Conservation (phyloP, 2,888 invertebrate genomes). For the Thereva nobilitata region DNA sequence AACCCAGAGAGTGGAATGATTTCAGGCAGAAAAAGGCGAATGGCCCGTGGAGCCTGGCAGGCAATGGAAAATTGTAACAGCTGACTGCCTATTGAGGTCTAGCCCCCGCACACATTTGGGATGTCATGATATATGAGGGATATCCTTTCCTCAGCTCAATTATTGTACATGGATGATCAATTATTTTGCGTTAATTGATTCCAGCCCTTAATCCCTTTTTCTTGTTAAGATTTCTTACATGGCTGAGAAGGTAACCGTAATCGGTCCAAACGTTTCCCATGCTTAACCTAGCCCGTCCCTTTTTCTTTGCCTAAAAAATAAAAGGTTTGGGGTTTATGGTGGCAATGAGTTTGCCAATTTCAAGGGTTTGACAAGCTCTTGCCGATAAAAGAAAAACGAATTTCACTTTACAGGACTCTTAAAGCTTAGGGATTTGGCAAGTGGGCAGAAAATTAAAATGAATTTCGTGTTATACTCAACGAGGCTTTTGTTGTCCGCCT, state of each 20-base stretch:
- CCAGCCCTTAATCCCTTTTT: constrained; percentile 30
- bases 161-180: constrained; percentile 37
- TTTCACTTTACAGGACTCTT: constrained; percentile 11
- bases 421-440: constrained; percentile 16
- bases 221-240: constrained; percentile 26
- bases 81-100: not conserved
- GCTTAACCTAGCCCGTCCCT: constrained; percentile 5
- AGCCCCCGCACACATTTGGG: not conserved
- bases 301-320: not conserved
- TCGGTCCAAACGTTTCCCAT: constrained; percentile 23
- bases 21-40: not conserved
- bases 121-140: constrained; percentile 12
- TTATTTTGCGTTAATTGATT: constrained; percentile 36
- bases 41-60: not conserved
- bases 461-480: constrained; percentile 19
- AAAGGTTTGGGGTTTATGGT: not conserved
- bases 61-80: constrained; percentile 1
- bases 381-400: constrained; percentile 17
- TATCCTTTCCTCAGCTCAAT: constrained; percentile 24
- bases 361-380: constrained; percentile 17
- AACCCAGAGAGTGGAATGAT: not conserved
- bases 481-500: no score
- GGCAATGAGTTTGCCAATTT: constrained; percentile 25
- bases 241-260: constrained; percentile 1
- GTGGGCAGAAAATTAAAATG: constrained; percentile 31